A percentile compares a stretch with the other conserved stretches of the same genome.
phyloP scores from a whole-genome alignment of 2,113 vertebrate species.

The Sapajus apella region DNA sequence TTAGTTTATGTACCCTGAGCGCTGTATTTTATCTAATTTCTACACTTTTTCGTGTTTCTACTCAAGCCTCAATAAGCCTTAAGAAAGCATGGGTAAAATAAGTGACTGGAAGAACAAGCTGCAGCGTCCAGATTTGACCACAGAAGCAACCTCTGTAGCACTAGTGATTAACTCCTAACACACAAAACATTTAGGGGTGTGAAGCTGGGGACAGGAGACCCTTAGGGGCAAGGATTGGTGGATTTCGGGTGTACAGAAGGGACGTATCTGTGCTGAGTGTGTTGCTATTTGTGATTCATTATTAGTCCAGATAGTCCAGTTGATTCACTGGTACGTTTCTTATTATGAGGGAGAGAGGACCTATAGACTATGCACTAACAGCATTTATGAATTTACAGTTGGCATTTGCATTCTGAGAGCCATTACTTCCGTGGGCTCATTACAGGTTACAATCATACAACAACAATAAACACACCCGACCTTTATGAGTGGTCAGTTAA shows the following conservation, averaged over 20 bases:
- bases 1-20: background rate
- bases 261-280: background rate
- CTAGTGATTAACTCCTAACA: background rate
- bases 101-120: background rate
- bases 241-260: background rate
- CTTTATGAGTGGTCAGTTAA: background rate
- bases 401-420: background rate
- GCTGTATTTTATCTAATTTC: conserved; percentile 29
- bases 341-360: background rate
- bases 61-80: background rate
- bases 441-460: background rate
- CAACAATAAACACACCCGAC: background rate
- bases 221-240: background rate
- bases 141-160: background rate
- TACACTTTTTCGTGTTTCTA: background rate
- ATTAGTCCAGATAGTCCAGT: background rate
- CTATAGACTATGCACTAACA: background rate
- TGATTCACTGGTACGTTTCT: background rate
- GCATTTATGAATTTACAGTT: background rate
- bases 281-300: background rate
- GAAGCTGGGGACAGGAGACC: background rate
- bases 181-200: too few relatives aligned
- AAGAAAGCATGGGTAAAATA: background rate
- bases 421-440: background rate
- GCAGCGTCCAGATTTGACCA: background rate